phyloP scores from a whole-genome alignment of 2,888 invertebrate species.

The Petrophora chlorosata region DNA sequence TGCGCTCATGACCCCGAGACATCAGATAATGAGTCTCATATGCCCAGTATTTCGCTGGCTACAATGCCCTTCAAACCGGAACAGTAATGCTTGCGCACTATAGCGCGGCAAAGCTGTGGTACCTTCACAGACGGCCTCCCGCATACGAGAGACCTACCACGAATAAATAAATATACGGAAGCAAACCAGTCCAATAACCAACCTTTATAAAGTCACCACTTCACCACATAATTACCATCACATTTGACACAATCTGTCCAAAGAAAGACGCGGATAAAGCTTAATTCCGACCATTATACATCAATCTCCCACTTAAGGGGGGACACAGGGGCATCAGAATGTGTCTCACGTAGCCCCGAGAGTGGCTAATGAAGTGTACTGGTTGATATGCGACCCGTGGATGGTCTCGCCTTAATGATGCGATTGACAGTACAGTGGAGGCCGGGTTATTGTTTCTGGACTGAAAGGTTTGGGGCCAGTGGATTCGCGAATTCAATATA shows the following conservation, averaged over 20 bases:
- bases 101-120: too few relatives aligned
- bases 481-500: constrained; percentile 41
- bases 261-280: constrained; percentile 45
- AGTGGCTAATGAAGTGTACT: constrained; percentile 76
- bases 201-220: constrained; percentile 24
- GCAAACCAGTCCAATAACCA: constrained; percentile 12
- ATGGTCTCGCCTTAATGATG: constrained; percentile 68
- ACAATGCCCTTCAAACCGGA: too few relatives aligned
- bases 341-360: constrained; percentile 66
- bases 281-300: constrained; percentile 71
- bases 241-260: constrained; percentile 41
- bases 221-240: constrained; percentile 31
- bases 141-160: too few relatives aligned
- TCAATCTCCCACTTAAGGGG: constrained; percentile 70
- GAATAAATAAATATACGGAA: constrained; percentile 14
- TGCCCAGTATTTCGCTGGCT: too few relatives aligned
- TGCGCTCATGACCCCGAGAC: too few relatives aligned
- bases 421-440: constrained; percentile 80
- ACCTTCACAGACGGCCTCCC: too few relatives aligned
- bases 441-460: constrained; percentile 72
- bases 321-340: constrained; percentile 66
- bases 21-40: too few relatives aligned
- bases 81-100: too few relatives aligned
- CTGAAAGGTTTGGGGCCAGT: constrained; percentile 53
- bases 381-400: constrained; percentile 74